These are phyloP conservation scores for Halcyon malimbica DNA, from an alignment of 2,113 vertebrate species.

Conservation along the genomic window DNA sequence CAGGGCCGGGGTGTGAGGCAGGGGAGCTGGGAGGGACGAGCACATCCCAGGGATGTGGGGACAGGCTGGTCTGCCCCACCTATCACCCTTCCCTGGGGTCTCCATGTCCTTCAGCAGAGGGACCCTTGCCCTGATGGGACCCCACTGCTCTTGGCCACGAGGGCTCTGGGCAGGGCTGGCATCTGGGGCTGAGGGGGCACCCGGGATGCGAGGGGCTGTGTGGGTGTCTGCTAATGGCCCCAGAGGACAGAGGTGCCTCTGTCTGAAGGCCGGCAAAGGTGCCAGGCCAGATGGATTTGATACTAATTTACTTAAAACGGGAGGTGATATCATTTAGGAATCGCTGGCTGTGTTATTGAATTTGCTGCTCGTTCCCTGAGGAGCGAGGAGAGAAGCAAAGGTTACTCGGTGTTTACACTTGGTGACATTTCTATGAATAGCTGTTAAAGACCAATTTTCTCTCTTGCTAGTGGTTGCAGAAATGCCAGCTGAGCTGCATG, in stretches of 20 bases:
- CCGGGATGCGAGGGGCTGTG: rapidly evolving
- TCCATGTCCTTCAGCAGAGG: background rate
- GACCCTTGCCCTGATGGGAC: background rate
- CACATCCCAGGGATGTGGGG: rapidly evolving
- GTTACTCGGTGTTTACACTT: constrained; percentile 46
- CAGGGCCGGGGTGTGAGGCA: background rate
- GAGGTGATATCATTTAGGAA: background rate
- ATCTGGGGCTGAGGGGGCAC: background rate
- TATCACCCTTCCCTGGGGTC: background rate
- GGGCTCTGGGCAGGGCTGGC: background rate
- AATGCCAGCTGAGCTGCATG: background rate
- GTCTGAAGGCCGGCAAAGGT: background rate
- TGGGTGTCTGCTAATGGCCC: background rate
- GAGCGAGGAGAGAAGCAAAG: background rate
- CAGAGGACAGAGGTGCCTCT: background rate
- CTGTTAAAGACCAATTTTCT: constrained; percentile 36
- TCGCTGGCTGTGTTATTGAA: background rate
- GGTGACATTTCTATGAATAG: constrained; percentile 42
- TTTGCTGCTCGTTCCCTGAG: background rate
- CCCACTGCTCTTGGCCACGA: background rate
- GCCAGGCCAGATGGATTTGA: background rate
- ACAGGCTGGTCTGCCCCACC: background rate
- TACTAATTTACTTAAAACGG: background rate
- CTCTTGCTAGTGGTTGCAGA: background rate
- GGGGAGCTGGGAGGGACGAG: rapidly evolving